Base-by-base conservation (phyloP, 2,113 vertebrate species). In the Picathartes gymnocephalus region DNA sequence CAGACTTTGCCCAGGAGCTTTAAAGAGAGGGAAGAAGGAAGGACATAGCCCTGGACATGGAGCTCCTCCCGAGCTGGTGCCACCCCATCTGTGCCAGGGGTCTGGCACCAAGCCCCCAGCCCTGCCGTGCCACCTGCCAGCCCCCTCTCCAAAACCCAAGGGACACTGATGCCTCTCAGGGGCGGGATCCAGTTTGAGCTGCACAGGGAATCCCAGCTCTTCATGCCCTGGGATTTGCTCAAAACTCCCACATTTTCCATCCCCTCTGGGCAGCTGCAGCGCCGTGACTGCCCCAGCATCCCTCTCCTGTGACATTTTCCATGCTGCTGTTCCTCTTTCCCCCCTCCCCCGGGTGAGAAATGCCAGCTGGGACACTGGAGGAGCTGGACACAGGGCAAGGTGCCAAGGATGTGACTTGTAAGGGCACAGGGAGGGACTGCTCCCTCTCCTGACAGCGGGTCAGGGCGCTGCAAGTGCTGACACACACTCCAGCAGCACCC, bases 1-100 rank as follows among this genome's bases (percentile, higher is more conserved):
- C 54, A 69, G 70, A 40, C 47, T 79, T 81, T 66, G 71, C 71
- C 51, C 93, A 74, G 35, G n/a, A 88, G 58, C 48, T 80, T 31
- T 37, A 13, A 24, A 50, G 27, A 45, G 44, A 57, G 27, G 30
- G 60, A 31, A 50, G 53, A 9, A 85, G 42, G 64, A 58, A 37
- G 48, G 33, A 66, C 0, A 0, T 4, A 11, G 11, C 37, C 72
- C 30, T 31, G 58, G 53, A 22, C 4, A 1, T 2, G 10, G 44
- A 88, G 58, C 54, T 64, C 39, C 30, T 48, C 27, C 57, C 4
- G 0, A 23, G 68, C 40, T 18, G 17, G 1, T 37, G 39, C n/a
- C 33, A 9, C 62, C 9, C 6, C 16, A 3, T 7, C 82, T 16
- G 10, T 61, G 83, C 70, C 53, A 15, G 50, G 40, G 39, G 37